These are phyloP conservation scores for Leptinotarsa haldemani DNA, from an alignment of 2,888 invertebrate species.

Conservation along the genomic window DNA sequence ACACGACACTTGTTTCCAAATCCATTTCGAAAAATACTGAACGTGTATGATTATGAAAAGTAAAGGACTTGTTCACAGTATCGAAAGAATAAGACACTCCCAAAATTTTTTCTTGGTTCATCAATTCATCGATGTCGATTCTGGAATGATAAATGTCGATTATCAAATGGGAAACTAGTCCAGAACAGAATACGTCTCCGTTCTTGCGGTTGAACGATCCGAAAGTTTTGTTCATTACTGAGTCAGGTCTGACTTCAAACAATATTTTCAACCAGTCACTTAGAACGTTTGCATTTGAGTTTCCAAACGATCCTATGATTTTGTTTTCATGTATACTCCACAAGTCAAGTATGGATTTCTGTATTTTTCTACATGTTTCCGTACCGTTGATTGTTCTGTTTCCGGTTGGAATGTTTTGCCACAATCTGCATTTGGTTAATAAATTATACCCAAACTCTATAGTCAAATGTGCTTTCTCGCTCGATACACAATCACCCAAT, in stretches of 20 bases:
- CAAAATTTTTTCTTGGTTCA: constrained; percentile 62
- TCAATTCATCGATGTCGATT: constrained; percentile 56
- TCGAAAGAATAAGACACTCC: constrained; percentile 55
- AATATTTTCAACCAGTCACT: constrained; percentile 68
- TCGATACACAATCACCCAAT: constrained; percentile 65
- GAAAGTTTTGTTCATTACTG: constrained; percentile 51
- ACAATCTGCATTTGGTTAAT: constrained; percentile 66
- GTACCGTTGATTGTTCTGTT: constrained; percentile 50
- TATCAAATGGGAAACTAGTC: constrained; percentile 60
- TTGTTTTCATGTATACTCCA: constrained; percentile 56
- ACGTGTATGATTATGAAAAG: constrained; percentile 37
- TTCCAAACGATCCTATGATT: constrained; percentile 67
- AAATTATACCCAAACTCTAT: constrained; percentile 68
- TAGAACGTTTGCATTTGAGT: constrained; percentile 62
- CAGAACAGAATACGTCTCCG: constrained; percentile 59
- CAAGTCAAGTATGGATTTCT: constrained; percentile 56
- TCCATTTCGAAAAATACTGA: constrained; percentile 45
- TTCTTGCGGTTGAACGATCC: constrained; percentile 60
- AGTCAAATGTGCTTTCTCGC: constrained; percentile 60
- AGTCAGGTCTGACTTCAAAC: constrained; percentile 59
- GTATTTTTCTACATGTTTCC: constrained; percentile 57
- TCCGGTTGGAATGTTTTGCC: constrained; percentile 34
- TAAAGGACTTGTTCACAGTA: constrained; percentile 43
- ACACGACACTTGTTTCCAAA: constrained; percentile 57
- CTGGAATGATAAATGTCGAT: constrained; percentile 67